phyloP scores from a whole-genome alignment of 2,113 vertebrate species.

The Takifugu flavidus region DNA sequence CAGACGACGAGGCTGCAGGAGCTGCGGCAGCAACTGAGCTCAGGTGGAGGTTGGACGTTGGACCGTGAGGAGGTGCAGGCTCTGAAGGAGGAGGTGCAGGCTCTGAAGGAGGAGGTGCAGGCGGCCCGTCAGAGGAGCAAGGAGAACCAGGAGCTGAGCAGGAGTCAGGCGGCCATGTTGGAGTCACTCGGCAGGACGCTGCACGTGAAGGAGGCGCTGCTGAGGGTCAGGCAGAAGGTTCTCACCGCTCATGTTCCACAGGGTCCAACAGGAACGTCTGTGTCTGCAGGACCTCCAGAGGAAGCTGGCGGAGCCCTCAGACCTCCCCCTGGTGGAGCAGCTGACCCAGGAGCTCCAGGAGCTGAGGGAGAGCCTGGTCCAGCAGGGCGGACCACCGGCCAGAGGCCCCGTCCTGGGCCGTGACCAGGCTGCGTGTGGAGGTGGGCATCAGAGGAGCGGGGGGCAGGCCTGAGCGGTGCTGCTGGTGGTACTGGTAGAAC shows the following conservation, averaged over 20 bases:
- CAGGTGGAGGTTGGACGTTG: not conserved
- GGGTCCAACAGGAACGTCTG: not conserved
- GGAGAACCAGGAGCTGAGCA: conserved; percentile 83
- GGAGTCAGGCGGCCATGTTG: conserved; percentile 77
- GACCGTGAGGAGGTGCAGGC: conserved; percentile 25
- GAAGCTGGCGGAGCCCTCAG: conserved; percentile 83
- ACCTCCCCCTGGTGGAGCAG: conserved; percentile 80
- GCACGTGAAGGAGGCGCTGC: conserved; percentile 83
- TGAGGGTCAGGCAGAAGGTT: conserved; percentile 75
- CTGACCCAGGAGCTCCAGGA: conserved; percentile 83
- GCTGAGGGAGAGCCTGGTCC: conserved; percentile 78
- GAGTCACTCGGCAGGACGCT: conserved; percentile 79
- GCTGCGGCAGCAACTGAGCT: conserved; percentile 76
- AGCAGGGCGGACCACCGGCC: conserved; percentile 66
- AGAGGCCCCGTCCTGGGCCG: conserved; percentile 74
- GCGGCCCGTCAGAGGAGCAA: conserved; percentile 80
- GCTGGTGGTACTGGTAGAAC: conserved; percentile 3
- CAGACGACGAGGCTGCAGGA: conserved; percentile 79
- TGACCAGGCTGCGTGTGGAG: conserved; percentile 82
- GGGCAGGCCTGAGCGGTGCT: conserved; percentile 52
- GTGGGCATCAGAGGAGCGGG: conserved; percentile 89
- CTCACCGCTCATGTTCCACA: not conserved
- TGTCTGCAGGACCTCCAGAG: conserved; percentile 82
- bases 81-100: conserved; percentile 81
- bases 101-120: conserved; percentile 81